Conservation (phyloP, 1,140 invertebrate genomes). For the Hyposmocoma kahamanoa region DNA sequence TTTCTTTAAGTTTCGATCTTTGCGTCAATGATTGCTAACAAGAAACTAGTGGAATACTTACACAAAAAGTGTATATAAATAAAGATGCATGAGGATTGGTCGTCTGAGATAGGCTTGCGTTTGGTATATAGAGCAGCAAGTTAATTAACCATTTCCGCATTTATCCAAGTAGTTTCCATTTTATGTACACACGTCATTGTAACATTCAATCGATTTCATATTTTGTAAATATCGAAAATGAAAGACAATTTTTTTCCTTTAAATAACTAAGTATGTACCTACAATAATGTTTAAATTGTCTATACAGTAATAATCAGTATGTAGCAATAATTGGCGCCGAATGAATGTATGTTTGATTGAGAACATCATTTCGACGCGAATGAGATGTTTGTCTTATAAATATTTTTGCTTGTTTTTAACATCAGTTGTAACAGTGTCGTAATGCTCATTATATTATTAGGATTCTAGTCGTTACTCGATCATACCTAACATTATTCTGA, state of each 20-base stretch:
- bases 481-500: conserved; percentile 2
- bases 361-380: background rate
- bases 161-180: too few species aligned
- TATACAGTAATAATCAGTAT: background rate
- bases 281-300: background rate
- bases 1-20: too few species aligned
- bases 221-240: too few species aligned
- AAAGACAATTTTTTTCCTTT: conserved; percentile 7
- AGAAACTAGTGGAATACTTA: too few species aligned
- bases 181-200: too few species aligned
- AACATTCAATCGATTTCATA: too few species aligned
- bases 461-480: conserved; percentile 25
- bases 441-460: conserved; percentile 13
- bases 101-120: too few species aligned
- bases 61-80: too few species aligned
- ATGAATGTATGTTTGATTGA: conserved; percentile 9
- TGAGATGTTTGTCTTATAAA: background rate
- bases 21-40: too few species aligned
- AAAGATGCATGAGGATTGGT: too few species aligned
- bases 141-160: too few species aligned
- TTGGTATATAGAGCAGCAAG: too few species aligned
- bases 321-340: conserved; percentile 37
- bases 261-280: background rate
- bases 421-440: background rate
- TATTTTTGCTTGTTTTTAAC: background rate